Percentiles rank a stretch among this genome's conserved stretches.
Evolutionary conservation across 2,888 invertebrate genomes (phyloP).

Genomic region (Lithophane leautieri): DNA sequence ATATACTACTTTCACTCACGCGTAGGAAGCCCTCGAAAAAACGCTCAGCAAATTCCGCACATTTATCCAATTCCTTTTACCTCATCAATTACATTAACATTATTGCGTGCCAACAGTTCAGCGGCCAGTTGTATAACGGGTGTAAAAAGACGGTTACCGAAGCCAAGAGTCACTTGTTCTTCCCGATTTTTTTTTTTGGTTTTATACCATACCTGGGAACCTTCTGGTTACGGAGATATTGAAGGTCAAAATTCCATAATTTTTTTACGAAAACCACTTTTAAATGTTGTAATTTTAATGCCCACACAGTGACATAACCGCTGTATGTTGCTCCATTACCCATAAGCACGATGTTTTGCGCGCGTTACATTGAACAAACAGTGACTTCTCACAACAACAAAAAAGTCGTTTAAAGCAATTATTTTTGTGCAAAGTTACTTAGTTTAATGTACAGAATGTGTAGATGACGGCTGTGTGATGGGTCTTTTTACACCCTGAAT

Average conservation of each 20-base stretch:
- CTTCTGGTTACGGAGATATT: not conserved
- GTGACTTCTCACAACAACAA: not conserved
- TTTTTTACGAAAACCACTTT: not conserved
- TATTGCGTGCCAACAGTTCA: constrained; percentile 14
- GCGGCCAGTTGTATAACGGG: not conserved
- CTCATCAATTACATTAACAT: not conserved
- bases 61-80: not conserved
- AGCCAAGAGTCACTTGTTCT: not conserved
- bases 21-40: constrained; percentile 15
- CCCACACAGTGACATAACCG: too few species aligned
- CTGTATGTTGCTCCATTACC: not conserved
- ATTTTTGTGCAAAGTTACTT: not conserved
- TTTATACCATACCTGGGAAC: not conserved
- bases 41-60: not conserved
- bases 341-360: not conserved
- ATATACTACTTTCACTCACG: not conserved
- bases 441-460: not conserved
- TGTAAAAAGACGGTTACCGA: not conserved
- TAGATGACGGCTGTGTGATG: not conserved
- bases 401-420: not conserved
- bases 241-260: not conserved
- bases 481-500: constrained; percentile 1
- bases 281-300: too few species aligned
- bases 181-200: not conserved
- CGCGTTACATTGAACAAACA: too few species aligned